These are phyloP conservation scores for Paradoxurus hermaphroditus DNA, from an alignment of 2,113 vertebrate species.

Conservation along the genomic window DNA sequence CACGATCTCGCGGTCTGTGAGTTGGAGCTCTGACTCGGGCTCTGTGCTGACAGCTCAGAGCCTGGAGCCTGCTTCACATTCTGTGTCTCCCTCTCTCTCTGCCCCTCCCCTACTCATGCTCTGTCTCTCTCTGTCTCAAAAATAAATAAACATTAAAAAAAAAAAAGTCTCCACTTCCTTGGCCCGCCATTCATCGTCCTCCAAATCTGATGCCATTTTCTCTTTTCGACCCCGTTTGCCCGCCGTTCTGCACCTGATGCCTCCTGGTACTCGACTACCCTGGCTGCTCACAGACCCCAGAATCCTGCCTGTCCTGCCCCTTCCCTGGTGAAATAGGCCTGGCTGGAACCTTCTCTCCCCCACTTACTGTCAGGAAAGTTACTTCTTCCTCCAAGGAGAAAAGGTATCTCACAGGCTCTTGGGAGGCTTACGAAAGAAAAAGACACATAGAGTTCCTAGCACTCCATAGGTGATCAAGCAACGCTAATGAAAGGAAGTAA, in stretches of 20 bases:
- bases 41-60: too few relatives aligned
- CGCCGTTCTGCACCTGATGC: neutral
- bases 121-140: too few relatives aligned
- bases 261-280: neutral
- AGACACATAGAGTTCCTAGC: neutral
- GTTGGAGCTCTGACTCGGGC: too few relatives aligned
- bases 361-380: neutral
- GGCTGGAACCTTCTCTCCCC: neutral
- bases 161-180: neutral
- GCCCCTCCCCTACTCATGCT: too few relatives aligned
- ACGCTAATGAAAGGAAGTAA: neutral
- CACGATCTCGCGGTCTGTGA: too few relatives aligned
- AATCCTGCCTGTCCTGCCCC: rapidly evolving
- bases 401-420: neutral
- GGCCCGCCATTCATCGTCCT: neutral
- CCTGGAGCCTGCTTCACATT: too few relatives aligned
- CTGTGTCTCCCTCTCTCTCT: too few relatives aligned
- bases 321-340: neutral
- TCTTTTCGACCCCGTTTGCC: neutral
- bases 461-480: neutral
- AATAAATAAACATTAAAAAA: too few relatives aligned
- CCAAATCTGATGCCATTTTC: neutral
- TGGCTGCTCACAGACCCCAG: neutral
- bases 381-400: neutral
- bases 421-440: neutral